phyloP scores from a whole-genome alignment of 2,113 vertebrate genomes.

The Dasyprocta punctata region DNA sequence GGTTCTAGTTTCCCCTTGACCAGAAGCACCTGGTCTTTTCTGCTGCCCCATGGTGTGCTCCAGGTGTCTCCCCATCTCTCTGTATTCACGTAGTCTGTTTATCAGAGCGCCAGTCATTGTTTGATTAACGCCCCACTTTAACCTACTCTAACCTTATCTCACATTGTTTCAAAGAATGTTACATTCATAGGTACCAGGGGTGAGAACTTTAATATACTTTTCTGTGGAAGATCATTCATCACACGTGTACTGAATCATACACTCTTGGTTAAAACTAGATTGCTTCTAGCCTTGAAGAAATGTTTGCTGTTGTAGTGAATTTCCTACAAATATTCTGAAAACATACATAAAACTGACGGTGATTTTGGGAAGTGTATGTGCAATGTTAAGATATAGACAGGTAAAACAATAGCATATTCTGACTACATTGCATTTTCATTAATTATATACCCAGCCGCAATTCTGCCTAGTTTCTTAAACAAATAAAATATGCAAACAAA shows the following conservation, averaged over 20 bases:
- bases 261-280: neutral
- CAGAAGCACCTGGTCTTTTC: neutral
- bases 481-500: constrained; percentile 21
- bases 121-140: neutral
- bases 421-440: neutral
- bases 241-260: fast-evolving
- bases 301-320: neutral
- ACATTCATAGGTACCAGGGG: neutral
- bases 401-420: neutral
- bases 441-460: neutral
- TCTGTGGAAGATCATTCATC: neutral
- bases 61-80: neutral
- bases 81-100: neutral
- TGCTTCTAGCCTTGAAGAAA: neutral
- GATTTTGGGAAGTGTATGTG: neutral
- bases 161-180: neutral
- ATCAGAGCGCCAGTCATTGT: neutral
- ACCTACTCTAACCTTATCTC: neutral
- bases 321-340: neutral
- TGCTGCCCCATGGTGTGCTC: fast-evolving
- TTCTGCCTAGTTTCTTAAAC: neutral
- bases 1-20: neutral
- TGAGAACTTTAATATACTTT: neutral
- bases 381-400: neutral
- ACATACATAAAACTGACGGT: neutral